Base-by-base conservation (phyloP, 1,140 invertebrate species). In the Drosophila parabipectinata region DNA sequence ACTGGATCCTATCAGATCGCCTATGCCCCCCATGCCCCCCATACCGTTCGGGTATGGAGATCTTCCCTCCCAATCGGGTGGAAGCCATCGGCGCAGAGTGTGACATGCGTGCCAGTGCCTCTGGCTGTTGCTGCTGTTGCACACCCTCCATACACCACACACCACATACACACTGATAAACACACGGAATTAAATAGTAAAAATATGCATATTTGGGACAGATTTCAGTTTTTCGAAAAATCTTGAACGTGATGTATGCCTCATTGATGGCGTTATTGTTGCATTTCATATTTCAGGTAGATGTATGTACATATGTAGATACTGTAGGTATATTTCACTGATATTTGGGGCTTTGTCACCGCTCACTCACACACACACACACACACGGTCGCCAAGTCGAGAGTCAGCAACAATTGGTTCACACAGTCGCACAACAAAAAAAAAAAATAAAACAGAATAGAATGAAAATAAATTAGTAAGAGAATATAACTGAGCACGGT, bases 321-420 rank as follows among this genome's bases (percentile, higher is more conserved):
- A 2, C 26, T 77, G 56, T 51, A 54, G 51, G 18, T 53, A 57
- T 39, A 74, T 74, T 47, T 59, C 21, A 53, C 58, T 74, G 32
- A 15, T 66, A 30, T 26, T 60, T 57, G 48, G 26, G 51, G 41
- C 50, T 78, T 74, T 77, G 58, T 72, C 72, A 73, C 63, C 60
- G 50, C 55, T 72, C 69, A 61, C 69, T 39, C 39, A 18, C 72
- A 75, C 54, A 37, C 48, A 76, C 72, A 41, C 37, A 26, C 24
- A 15, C 15, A 15, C 15, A 39, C 52, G 12, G 18, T 6, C 45
- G 34, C 39, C 64, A 14, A 63, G 39, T 28, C 26, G 34, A 54
- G 15, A 55, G 52, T 14, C 48, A 69, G 63, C 72, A 59, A 75
- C 72, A 75, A 75, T 75, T 75, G 72, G 72, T 63, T 74, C 54